These are phyloP conservation scores for Mallateleia sp. DNA, from an alignment of 2,888 invertebrate genomes.

Conservation along the genomic window DNA sequence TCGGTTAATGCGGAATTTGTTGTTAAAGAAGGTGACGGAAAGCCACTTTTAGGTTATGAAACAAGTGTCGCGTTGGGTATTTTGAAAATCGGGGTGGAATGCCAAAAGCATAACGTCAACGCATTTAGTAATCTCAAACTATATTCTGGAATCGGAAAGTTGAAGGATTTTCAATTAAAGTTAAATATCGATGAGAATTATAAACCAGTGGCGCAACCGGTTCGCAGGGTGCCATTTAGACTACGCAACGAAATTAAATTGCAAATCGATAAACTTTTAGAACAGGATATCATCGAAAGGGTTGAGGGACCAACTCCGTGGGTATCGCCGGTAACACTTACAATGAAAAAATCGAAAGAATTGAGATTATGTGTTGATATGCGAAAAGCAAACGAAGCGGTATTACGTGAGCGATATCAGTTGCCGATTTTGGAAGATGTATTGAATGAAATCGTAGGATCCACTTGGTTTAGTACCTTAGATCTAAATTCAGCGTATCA, in stretches of 20 bases:
- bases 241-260: slow-evolving; percentile 74
- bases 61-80: slow-evolving; percentile 72
- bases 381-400: slow-evolving; percentile 77
- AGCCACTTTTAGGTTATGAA: slow-evolving; percentile 72
- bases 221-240: slow-evolving; percentile 56
- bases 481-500: slow-evolving; percentile 87
- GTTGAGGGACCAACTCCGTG: slow-evolving; percentile 75
- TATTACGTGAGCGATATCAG: slow-evolving; percentile 61
- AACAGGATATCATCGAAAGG: slow-evolving; percentile 18
- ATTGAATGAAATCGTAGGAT: too few species aligned
- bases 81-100: slow-evolving; percentile 74
- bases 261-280: slow-evolving; percentile 75
- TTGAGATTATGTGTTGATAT: slow-evolving; percentile 76
- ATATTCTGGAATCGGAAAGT: slow-evolving; percentile 77
- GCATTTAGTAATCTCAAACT: background rate
- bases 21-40: slow-evolving; percentile 41
- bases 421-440: background rate
- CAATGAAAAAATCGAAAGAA: slow-evolving; percentile 80
- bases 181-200: slow-evolving; percentile 79
- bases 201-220: slow-evolving; percentile 66
- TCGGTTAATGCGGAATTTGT: slow-evolving; percentile 66
- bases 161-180: slow-evolving; percentile 81
- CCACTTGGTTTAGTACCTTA: slow-evolving; percentile 75
- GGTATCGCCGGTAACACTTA: slow-evolving; percentile 83
- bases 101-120: slow-evolving; percentile 6